These are phyloP conservation scores for Chrysocyon brachyurus DNA, from an alignment of 2,797 vertebrate species.

Conservation along the genomic window DNA sequence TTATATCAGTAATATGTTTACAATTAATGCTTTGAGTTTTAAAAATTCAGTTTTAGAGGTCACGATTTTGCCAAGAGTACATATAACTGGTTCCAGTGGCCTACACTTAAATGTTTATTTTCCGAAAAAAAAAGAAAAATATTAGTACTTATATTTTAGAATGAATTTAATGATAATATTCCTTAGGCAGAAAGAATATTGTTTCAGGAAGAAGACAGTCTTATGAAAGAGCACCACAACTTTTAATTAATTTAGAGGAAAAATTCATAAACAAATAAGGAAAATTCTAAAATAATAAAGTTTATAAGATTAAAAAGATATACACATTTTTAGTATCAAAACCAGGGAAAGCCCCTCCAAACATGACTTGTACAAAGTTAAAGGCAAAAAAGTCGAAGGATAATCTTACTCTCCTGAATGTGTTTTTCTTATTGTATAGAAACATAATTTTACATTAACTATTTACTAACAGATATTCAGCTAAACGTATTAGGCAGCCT, in stretches of 20 bases:
- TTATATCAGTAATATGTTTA: not conserved
- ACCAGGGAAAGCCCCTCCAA: not conserved
- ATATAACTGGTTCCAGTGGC: not conserved
- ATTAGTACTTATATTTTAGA: not conserved
- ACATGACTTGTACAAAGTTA: slow-evolving; percentile 17
- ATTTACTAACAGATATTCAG: slow-evolving; percentile 65
- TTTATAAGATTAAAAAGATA: slow-evolving; percentile 3
- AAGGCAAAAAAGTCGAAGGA: not conserved
- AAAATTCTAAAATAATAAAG: slow-evolving; percentile 14
- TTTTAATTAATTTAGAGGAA: slow-evolving; percentile 69
- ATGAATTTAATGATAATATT: slow-evolving; percentile 25
- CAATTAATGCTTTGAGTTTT: not conserved
- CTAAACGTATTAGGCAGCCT: not conserved
- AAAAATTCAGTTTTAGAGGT: not conserved
- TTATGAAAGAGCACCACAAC: not conserved
- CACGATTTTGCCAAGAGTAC: not conserved
- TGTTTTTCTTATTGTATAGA: slow-evolving; percentile 25
- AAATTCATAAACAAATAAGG: not conserved
- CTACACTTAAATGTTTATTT: not conserved
- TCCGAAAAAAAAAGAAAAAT: not conserved
- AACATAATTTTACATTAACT: slow-evolving; percentile 39
- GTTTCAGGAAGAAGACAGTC: not conserved
- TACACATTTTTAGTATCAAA: not conserved
- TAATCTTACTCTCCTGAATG: slow-evolving; percentile 55
- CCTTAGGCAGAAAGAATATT: not conserved